Evolutionary conservation across 2,888 invertebrate genomes (phyloP), one percentile per base, ranked within the genome.

Genomic region (Sminthurinus aureus): DNA sequence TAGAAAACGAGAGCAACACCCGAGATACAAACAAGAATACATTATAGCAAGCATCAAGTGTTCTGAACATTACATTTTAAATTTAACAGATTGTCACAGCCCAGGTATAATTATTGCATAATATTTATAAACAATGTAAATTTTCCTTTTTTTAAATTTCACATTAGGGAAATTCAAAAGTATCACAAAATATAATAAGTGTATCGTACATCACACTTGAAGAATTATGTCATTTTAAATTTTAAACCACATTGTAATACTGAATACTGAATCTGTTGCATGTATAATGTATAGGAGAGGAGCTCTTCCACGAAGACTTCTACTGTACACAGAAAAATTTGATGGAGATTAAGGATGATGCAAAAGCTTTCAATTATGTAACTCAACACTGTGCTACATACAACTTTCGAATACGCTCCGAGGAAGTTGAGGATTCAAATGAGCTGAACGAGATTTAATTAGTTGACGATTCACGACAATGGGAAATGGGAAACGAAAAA

Each of bases 41-140:
- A 18, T 64, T 2, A 64, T 64, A 64, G 64, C 15, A 0, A 64
- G 15, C 64, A 64, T 64, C n/a, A 64, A 64, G n/a, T 64, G 64
- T 64, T 64, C 64, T n/a, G 64, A 64, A 64, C n/a, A n/a, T 13
- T 64, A 64, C 64, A 64, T 64, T 64, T 64, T 64, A 64, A 64
- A 64, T 64, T 3, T 64, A 9, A 64, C 64, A 2, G 64, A 64
- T 3, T 64, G 64, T 9, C 64, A 64, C n/a, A n/a, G 64, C 15
- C n/a, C 64, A 64, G n/a, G n/a, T 64, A 38, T 6, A 38, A 38
- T 38, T 38, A 38, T 38, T 38, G 6, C 38, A 38, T 6, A 38
- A 1, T 38, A 38, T 38, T n/a, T n/a, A n/a, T n/a, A n/a, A n/a
- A 38, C 38, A 38, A 38, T 38, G 38, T 38, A 38, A 6, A 4